phyloP scores from a whole-genome alignment of 2,888 invertebrate species.

The Melanophora roralis region DNA sequence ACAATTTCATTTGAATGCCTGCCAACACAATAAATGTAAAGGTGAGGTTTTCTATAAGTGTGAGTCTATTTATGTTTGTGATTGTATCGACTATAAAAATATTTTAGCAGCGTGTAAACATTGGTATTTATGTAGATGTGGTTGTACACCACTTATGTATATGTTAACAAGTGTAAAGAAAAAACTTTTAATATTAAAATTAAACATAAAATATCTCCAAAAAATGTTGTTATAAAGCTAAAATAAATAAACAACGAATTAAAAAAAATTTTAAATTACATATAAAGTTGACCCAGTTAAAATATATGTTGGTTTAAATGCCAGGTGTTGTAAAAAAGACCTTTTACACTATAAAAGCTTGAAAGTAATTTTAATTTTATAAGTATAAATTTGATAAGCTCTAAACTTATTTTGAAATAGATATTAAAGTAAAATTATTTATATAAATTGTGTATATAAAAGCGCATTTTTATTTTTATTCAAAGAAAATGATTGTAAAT shows the following conservation, averaged over 20 bases:
- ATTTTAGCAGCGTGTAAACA: not conserved
- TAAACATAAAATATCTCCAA: conserved; percentile 21
- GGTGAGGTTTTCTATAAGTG: not conserved
- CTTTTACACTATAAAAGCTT: too few relatives aligned
- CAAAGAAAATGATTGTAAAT: too few relatives aligned
- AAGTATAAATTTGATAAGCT: too few relatives aligned
- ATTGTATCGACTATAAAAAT: not conserved
- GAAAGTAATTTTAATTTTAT: too few relatives aligned
- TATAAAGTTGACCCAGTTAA: not conserved
- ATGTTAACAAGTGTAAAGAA: too few relatives aligned
- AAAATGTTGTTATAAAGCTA: too few relatives aligned
- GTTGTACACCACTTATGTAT: not conserved
- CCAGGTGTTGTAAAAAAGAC: not conserved
- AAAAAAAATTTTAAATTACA: not conserved
- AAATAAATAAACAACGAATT: not conserved
- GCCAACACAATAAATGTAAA: conserved; percentile 30
- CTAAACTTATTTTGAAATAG: too few relatives aligned
- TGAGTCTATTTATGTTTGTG: not conserved
- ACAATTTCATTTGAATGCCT: conserved; percentile 42
- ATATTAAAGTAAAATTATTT: too few relatives aligned
- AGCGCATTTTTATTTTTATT: too few relatives aligned
- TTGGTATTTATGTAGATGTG: not conserved
- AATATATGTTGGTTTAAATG: not conserved
- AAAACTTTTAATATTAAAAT: too few relatives aligned
- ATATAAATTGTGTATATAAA: too few relatives aligned